Conservation (phyloP, 2,113 vertebrate species). For the Sylvietta virens region DNA sequence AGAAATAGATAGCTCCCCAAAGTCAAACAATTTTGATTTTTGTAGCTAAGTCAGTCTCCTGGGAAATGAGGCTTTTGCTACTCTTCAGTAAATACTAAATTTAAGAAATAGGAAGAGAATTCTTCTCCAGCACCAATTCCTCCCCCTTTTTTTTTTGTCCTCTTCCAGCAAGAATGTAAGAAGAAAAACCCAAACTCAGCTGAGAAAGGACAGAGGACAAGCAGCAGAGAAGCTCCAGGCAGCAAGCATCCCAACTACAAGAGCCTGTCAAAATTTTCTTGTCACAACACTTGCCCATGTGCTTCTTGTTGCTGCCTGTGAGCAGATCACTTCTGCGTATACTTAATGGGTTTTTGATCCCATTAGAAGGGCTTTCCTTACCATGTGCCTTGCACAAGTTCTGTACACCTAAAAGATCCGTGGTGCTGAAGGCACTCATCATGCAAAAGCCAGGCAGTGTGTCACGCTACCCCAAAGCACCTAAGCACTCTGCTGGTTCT, state of each 20-base stretch:
- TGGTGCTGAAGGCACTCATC: not conserved
- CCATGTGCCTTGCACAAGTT: fast-evolving
- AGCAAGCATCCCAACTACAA: not conserved
- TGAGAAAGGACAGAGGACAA: not conserved
- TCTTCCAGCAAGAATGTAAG: not conserved
- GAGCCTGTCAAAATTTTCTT: not conserved
- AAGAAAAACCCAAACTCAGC: not conserved
- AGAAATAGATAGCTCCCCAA: not conserved
- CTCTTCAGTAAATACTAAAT: not conserved
- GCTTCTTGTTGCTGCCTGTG: not conserved
- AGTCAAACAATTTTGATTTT: not conserved
- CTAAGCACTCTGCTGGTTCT: not conserved
- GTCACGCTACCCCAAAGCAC: not conserved
- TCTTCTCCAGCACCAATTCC: not conserved
- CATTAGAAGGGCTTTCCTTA: not conserved
- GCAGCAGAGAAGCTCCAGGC: not conserved
- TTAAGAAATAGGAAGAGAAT: not conserved
- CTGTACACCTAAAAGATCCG: not conserved
- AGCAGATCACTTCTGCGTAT: not conserved
- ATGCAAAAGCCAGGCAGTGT: not conserved
- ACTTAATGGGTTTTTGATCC: not conserved
- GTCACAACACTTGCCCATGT: not conserved
- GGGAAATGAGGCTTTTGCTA: not conserved
- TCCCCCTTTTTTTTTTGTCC: not conserved
- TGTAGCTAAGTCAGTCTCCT: not conserved